Conservation (phyloP, 2,113 vertebrate species). For the Planiliza haematocheilus region DNA sequence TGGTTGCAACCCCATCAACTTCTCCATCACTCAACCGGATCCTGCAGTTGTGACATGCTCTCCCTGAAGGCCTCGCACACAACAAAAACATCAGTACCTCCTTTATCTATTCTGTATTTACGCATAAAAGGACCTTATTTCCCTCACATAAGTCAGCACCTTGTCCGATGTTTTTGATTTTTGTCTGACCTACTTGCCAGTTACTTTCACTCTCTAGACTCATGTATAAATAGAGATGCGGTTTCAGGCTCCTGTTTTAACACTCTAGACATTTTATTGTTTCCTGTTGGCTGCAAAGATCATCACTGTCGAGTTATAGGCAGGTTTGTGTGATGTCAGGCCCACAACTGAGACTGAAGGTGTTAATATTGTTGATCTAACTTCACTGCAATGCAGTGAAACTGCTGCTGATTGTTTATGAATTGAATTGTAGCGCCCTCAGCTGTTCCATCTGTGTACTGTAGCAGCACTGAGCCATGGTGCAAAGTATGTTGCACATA, state of each 20-base stretch:
- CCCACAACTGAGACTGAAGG: background rate
- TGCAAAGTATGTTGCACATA: background rate
- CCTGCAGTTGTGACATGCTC: slow-evolving; percentile 13
- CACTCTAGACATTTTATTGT: background rate
- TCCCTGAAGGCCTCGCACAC: slow-evolving; percentile 8
- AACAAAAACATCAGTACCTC: slow-evolving; percentile 9
- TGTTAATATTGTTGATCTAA: background rate
- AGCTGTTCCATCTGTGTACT: slow-evolving; percentile 25
- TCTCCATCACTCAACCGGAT: slow-evolving; percentile 29
- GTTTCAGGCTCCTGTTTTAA: too few relatives aligned
- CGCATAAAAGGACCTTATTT: background rate
- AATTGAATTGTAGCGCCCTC: slow-evolving; percentile 47
- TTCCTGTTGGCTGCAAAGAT: background rate
- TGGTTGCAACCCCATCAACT: slow-evolving; percentile 41
- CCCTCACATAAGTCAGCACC: background rate
- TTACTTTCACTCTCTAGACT: background rate
- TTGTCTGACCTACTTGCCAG: background rate
- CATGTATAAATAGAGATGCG: background rate
- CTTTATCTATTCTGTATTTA: background rate
- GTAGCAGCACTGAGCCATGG: background rate
- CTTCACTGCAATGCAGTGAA: background rate
- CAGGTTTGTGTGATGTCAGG: background rate
- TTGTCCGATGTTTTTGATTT: background rate
- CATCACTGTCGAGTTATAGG: background rate
- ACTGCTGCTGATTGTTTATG: background rate